Evolutionary conservation across 2,797 vertebrate genomes (phyloP).

Genomic region (Danio kyathit): DNA sequence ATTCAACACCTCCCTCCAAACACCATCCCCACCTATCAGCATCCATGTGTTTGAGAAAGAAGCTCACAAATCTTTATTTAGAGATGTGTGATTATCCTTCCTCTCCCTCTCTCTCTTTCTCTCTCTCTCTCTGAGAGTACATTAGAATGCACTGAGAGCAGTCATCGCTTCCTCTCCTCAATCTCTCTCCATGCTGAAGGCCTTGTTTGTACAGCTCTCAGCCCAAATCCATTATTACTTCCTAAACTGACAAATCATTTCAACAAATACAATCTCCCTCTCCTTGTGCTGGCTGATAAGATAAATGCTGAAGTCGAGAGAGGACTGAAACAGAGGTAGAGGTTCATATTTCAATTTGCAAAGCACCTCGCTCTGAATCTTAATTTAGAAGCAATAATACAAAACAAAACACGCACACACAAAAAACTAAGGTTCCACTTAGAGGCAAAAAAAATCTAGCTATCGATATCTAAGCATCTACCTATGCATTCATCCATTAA

Average conservation of each 20-base stretch:
- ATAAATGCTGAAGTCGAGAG: conserved; percentile 75
- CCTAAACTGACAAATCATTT: conserved; percentile 83
- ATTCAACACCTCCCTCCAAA: conserved; percentile 3
- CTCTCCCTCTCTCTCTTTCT: conserved; percentile 18
- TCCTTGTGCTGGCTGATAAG: conserved; percentile 73
- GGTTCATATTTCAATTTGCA: conserved; percentile 63
- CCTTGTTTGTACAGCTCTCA: conserved; percentile 81
- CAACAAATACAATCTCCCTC: conserved; percentile 79
- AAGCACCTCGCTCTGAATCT: conserved; percentile 46
- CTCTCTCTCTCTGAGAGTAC: conserved; percentile 35
- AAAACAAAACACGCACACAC: conserved; percentile 2
- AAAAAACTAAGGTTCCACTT: conserved; percentile 12
- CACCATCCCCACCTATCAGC: conserved; percentile 10
- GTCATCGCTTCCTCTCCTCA: conserved; percentile 29
- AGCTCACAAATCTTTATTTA: conserved; percentile 56
- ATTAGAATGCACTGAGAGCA: conserved; percentile 55
- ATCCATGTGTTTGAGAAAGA: conserved; percentile 33
- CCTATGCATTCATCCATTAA: no score
- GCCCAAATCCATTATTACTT: conserved; percentile 82
- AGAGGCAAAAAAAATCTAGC: no score
- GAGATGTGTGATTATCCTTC: conserved; percentile 58
- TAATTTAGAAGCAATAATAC: conserved; percentile 46
- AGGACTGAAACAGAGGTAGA: conserved; percentile 56
- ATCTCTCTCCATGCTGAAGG: conserved; percentile 61
- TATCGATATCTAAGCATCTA: no score